These are phyloP conservation scores for Aphidius colemani DNA, from an alignment of 2,888 invertebrate species.

Conservation along the genomic window DNA sequence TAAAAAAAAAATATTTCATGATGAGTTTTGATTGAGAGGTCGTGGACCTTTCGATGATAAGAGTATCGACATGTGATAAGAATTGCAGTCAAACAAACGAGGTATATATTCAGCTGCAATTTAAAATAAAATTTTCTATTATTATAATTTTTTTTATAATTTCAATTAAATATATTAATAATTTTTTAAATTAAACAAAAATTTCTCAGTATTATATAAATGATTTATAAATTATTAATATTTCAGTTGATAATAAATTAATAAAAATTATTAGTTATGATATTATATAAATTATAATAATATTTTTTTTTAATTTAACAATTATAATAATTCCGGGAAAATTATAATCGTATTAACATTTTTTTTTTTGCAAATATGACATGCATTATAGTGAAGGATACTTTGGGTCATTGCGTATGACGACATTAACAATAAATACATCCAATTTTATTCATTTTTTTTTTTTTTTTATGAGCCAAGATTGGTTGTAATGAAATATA, in stretches of 20 bases:
- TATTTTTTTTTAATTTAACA: too few species aligned
- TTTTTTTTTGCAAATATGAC: too few species aligned
- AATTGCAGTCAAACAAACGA: conserved; percentile 11
- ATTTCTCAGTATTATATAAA: background rate
- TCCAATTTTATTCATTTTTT: too few species aligned
- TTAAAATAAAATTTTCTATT: conserved; percentile 13
- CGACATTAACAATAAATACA: too few species aligned
- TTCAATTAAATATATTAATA: background rate
- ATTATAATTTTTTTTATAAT: background rate
- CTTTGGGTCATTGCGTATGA: too few species aligned
- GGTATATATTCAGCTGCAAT: conserved; percentile 17
- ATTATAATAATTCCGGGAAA: too few species aligned
- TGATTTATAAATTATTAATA: too few species aligned
- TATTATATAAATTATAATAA: too few species aligned
- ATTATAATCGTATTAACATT: too few species aligned
- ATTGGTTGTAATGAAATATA: too few species aligned
- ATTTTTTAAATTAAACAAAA: background rate
- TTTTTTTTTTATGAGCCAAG: too few species aligned
- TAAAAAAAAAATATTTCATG: background rate
- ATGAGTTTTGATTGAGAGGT: conserved; percentile 4
- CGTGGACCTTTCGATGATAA: conserved; percentile 17
- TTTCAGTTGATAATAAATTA: conserved; percentile 4
- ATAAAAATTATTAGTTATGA: conserved; percentile 5
- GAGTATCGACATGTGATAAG: conserved; percentile 21
- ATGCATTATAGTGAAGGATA: too few species aligned